phyloP scores from a whole-genome alignment of 2,113 vertebrate species.

The Beaufortia kweichowensis region DNA sequence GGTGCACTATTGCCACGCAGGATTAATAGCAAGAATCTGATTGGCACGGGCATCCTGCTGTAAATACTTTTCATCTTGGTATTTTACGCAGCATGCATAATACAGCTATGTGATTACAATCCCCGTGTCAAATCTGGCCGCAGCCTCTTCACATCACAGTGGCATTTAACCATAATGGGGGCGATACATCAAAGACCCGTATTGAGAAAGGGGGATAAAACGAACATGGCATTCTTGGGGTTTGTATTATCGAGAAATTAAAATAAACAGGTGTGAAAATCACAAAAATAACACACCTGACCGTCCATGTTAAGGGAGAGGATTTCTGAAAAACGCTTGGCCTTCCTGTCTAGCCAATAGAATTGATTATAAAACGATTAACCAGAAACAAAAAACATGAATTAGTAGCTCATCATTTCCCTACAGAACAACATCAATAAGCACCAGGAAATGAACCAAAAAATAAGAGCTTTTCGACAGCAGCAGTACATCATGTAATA shows the following conservation, averaged over 20 bases:
- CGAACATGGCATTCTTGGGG: not conserved
- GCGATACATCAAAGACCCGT: not conserved
- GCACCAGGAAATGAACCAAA: constrained; percentile 16
- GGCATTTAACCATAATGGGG: constrained; percentile 18
- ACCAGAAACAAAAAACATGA: not conserved
- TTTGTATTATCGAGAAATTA: not conserved
- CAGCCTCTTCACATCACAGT: not conserved
- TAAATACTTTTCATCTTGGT: constrained; percentile 33
- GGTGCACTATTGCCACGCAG: not conserved
- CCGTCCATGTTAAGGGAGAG: constrained; percentile 2
- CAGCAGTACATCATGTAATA: constrained; percentile 39
- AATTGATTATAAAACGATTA: constrained; percentile 14
- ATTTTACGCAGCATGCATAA: constrained; percentile 37
- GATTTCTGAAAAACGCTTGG: not conserved
- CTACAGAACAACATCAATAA: constrained; percentile 32
- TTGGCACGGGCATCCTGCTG: constrained; percentile 25
- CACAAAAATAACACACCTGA: too few relatives aligned
- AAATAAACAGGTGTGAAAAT: not conserved
- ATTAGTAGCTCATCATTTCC: constrained; percentile 10
- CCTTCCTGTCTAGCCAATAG: not conserved
- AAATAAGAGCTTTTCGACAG: constrained; percentile 15
- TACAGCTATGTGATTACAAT: constrained; percentile 27
- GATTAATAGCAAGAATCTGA: constrained; percentile 40
- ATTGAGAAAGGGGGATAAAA: not conserved
- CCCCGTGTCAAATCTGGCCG: constrained; percentile 18